Conservation (phyloP, 2,888 invertebrate species). For the Sphaeridia pumilis region DNA sequence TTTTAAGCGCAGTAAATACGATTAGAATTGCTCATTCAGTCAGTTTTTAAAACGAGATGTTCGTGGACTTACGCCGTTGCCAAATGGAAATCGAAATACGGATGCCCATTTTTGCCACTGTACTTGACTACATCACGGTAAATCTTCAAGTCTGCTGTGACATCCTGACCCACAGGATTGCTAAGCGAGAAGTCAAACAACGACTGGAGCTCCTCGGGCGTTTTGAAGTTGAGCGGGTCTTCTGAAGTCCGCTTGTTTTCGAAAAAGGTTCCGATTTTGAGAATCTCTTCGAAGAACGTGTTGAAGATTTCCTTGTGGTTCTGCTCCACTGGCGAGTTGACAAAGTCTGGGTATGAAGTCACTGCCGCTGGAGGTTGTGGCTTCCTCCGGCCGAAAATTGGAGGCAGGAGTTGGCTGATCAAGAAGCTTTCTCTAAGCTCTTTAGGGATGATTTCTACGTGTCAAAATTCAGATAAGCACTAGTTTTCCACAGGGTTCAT, state of each 20-base stretch:
- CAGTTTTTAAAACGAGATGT: not conserved
- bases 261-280: slow-evolving; percentile 9
- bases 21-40: not conserved
- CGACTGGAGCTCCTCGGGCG: not conserved
- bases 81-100: slow-evolving; percentile 4
- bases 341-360: slow-evolving; percentile 4
- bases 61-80: not conserved
- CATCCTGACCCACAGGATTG: not conserved
- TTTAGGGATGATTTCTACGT: no score
- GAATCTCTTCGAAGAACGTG: slow-evolving; percentile 4
- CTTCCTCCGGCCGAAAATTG: not conserved
- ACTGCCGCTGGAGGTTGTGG: slow-evolving; percentile 4
- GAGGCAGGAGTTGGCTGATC: no score
- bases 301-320: slow-evolving; percentile 7
- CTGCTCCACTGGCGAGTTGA: slow-evolving; percentile 8
- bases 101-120: slow-evolving; percentile 1
- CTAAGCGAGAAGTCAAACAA: slow-evolving; percentile 6
- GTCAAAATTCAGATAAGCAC: no score
- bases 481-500: not conserved
- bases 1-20: not conserved
- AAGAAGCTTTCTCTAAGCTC: no score
- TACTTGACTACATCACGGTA: not conserved
- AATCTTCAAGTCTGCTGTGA: not conserved
- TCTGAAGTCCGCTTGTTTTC: slow-evolving; percentile 2
- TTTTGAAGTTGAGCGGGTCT: not conserved